These are phyloP conservation scores for Monopis laevigella DNA, from an alignment of 2,888 invertebrate genomes.

Conservation along the genomic window DNA sequence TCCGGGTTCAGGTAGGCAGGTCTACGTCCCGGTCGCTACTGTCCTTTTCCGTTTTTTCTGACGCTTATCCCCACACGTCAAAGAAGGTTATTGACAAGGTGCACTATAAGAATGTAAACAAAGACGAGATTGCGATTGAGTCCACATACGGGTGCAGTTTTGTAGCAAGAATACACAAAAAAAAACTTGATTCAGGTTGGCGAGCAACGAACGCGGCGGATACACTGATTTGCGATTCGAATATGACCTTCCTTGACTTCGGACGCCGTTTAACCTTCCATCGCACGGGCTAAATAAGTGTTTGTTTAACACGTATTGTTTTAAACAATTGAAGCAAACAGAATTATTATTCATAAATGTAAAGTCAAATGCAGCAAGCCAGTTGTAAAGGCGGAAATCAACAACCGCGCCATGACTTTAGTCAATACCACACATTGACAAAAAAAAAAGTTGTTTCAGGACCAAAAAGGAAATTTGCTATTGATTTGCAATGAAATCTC, in stretches of 20 bases:
- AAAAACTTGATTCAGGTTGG: slow-evolving; percentile 5
- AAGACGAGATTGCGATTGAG: background rate
- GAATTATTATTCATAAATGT: slow-evolving; percentile 5
- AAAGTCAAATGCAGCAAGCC: background rate
- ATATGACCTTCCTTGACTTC: slow-evolving; percentile 49
- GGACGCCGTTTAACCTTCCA: slow-evolving; percentile 30
- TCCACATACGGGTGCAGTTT: background rate
- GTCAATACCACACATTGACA: background rate
- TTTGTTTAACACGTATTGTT: slow-evolving; percentile 6
- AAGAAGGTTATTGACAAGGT: background rate
- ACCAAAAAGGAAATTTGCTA: too few species aligned
- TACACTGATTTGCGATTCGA: slow-evolving; percentile 38
- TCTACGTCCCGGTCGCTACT: slow-evolving; percentile 15
- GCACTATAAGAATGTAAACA: background rate
- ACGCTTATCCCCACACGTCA: background rate
- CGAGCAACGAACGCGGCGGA: background rate
- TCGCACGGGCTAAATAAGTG: slow-evolving; percentile 17
- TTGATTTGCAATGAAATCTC: background rate
- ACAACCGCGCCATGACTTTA: background rate
- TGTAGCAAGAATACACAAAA: slow-evolving; percentile 1
- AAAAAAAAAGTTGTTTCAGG: too few species aligned
- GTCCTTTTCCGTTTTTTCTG: background rate
- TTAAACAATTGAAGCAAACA: slow-evolving; percentile 8
- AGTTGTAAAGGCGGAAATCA: background rate
- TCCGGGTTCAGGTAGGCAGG: slow-evolving; percentile 34